Conservation (phyloP, 2,113 vertebrate species). For the Catharus fuscescens region DNA sequence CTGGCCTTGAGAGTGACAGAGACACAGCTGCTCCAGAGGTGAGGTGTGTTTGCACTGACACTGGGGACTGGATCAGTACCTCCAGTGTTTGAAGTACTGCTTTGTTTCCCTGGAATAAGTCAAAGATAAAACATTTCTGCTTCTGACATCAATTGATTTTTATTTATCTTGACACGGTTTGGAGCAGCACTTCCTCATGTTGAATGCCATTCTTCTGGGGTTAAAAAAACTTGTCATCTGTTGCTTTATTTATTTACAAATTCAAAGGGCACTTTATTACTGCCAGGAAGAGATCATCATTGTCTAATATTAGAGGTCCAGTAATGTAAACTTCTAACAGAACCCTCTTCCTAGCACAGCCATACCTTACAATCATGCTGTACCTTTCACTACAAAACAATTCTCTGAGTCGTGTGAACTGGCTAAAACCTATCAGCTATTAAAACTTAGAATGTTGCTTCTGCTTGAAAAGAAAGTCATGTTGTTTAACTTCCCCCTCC, state of each 20-base stretch:
- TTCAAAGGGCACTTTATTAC: background rate
- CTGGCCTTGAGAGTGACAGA: background rate
- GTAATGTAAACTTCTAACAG: background rate
- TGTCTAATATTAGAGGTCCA: background rate
- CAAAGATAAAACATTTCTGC: background rate
- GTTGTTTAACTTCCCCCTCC: slow-evolving; percentile 22
- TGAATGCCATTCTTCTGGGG: background rate
- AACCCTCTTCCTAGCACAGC: background rate
- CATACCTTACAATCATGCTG: background rate
- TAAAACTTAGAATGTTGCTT: slow-evolving; percentile 21
- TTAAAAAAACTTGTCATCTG: background rate
- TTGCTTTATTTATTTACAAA: background rate
- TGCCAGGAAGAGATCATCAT: background rate
- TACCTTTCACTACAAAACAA: background rate
- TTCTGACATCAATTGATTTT: background rate
- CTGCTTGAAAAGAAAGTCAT: slow-evolving; percentile 43
- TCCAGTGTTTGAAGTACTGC: background rate
- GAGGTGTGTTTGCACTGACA: fast-evolving
- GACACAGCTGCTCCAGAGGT: background rate
- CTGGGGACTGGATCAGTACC: background rate
- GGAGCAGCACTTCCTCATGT: background rate
- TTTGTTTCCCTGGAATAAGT: background rate
- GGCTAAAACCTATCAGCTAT: slow-evolving; percentile 9
- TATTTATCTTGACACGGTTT: background rate
- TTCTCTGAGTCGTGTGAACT: background rate